Percentiles rank a stretch among this genome's conserved stretches.
Evolutionary conservation across 2,113 vertebrate genomes (phyloP).

Genomic region (Etia nguti): DNA sequence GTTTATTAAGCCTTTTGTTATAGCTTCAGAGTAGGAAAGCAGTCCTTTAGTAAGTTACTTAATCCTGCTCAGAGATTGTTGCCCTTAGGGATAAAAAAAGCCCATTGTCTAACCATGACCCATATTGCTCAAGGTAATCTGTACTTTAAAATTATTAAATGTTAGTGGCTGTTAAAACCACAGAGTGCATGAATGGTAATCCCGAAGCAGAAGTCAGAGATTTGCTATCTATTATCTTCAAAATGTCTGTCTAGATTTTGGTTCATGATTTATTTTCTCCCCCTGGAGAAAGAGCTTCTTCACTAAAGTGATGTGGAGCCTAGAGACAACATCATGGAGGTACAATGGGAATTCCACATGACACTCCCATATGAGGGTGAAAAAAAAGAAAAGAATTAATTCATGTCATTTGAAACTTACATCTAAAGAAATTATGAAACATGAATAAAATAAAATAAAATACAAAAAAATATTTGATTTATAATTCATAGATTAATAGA

Average conservation of each 20-base stretch:
- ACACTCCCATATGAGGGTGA: not conserved
- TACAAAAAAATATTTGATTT: not conserved
- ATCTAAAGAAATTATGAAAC: not conserved
- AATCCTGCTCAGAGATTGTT: slow-evolving; percentile 3
- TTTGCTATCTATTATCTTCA: slow-evolving; percentile 9
- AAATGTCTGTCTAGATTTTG: not conserved
- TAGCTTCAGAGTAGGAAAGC: not conserved
- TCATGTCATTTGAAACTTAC: not conserved
- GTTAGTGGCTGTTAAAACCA: not conserved
- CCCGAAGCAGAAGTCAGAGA: slow-evolving; percentile 14
- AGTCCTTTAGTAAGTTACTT: not conserved
- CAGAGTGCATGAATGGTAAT: slow-evolving; percentile 17
- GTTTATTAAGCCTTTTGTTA: not conserved
- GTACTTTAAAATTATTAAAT: slow-evolving; percentile 54
- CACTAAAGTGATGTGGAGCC: not conserved
- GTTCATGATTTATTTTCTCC: not conserved
- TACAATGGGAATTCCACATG: not conserved
- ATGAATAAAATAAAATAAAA: not conserved
- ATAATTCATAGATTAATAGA: not conserved
- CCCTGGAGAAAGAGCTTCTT: not conserved
- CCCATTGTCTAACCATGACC: slow-evolving; percentile 52
- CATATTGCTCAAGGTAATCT: slow-evolving; percentile 48
- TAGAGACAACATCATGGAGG: not conserved
- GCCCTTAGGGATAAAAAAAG: slow-evolving; percentile 2
- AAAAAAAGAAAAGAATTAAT: not conserved